Evolutionary conservation across 2,888 invertebrate species (phyloP).

Genomic region (Dryadula phaetusa): DNA sequence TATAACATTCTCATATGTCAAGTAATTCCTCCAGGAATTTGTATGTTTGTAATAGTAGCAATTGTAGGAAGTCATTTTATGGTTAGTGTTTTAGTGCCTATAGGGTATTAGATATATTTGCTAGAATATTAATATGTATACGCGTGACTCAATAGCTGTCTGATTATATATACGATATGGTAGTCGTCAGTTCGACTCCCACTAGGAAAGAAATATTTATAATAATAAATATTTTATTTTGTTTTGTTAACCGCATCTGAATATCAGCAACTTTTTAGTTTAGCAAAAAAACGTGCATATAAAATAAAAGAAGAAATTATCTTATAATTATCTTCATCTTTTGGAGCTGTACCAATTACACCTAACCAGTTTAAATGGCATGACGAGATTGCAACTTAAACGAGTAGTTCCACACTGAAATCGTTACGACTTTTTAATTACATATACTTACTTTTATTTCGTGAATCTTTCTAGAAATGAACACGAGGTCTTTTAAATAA

Average conservation of each 20-base stretch:
- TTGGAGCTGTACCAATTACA: constrained; percentile 58
- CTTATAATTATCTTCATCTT: constrained; percentile 41
- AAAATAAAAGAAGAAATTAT: constrained; percentile 37
- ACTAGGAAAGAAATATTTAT: too few relatives aligned
- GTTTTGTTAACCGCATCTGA: too few relatives aligned
- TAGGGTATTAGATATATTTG: not conserved
- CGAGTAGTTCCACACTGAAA: constrained; percentile 43
- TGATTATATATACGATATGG: too few relatives aligned
- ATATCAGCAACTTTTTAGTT: too few relatives aligned
- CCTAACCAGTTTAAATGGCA: constrained; percentile 61
- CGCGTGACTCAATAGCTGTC: too few relatives aligned
- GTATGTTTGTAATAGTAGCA: not conserved
- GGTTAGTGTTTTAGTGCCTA: not conserved
- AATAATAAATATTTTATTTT: too few relatives aligned
- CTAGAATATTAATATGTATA: too few relatives aligned
- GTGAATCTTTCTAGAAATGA: constrained; percentile 10
- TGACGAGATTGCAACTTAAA: constrained; percentile 54
- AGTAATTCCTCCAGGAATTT: constrained; percentile 1
- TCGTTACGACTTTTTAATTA: constrained; percentile 40
- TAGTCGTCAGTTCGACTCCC: too few relatives aligned
- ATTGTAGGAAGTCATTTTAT: constrained; percentile 29
- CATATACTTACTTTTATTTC: constrained; percentile 30
- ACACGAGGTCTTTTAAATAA: constrained; percentile 21
- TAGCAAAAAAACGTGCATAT: constrained; percentile 19
- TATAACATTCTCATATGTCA: constrained; percentile 14